Conservation (phyloP, 2,888 invertebrate genomes). For the Dorcus hopei region DNA sequence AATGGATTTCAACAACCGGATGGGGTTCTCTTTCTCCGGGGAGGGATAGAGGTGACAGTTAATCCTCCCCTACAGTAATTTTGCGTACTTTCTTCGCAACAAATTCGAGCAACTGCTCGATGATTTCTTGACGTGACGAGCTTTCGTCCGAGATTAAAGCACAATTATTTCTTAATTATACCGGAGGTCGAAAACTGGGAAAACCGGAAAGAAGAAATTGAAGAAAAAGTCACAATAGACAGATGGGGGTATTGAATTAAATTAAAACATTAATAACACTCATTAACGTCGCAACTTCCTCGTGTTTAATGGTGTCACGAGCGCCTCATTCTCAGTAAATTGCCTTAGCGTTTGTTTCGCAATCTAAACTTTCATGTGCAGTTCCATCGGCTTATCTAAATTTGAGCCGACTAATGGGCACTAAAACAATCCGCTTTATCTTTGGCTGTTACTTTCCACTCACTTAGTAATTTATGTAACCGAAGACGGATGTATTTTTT, state of each 20-base stretch:
- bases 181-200: no score
- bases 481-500: slow-evolving; percentile 10
- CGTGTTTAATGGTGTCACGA: no score
- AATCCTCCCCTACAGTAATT: slow-evolving; percentile 23
- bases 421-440: not conserved
- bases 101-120: slow-evolving; percentile 13
- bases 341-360: no score
- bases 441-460: not conserved
- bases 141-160: not conserved
- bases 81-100: slow-evolving; percentile 19
- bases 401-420: not conserved
- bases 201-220: no score
- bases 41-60: slow-evolving; percentile 22
- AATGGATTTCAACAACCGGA: not conserved
- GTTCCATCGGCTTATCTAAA: no score
- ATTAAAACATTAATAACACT: no score
- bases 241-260: no score
- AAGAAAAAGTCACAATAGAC: no score
- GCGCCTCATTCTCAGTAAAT: no score
- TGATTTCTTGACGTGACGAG: not conserved
- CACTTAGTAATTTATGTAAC: slow-evolving; percentile 10
- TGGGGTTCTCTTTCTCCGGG: slow-evolving; percentile 13
- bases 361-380: no score
- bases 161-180: no score
- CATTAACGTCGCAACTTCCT: no score